phyloP scores from a whole-genome alignment of 2,888 invertebrate species.

The Choristoneura rosaceana region DNA sequence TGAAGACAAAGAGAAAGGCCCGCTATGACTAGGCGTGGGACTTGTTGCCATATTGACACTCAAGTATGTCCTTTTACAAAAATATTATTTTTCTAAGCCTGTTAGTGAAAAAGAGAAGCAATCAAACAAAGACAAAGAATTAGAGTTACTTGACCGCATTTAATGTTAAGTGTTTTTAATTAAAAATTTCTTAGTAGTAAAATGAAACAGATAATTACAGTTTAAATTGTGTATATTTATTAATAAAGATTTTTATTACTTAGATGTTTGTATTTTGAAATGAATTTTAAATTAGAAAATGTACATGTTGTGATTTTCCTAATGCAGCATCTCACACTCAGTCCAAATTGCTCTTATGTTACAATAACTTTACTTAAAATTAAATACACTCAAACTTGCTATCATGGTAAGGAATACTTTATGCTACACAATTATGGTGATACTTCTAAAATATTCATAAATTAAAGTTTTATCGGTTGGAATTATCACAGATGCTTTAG shows the following conservation, averaged over 20 bases:
- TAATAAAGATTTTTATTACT: conserved; percentile 22
- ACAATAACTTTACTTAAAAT: conserved; percentile 34
- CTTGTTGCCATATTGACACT: conserved; percentile 59
- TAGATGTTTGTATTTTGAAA: conserved; percentile 32
- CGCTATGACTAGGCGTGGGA: conserved; percentile 74
- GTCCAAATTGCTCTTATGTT: conserved; percentile 33
- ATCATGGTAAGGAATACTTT: conserved; percentile 65
- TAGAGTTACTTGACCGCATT: conserved; percentile 30
- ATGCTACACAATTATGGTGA: conserved; percentile 53
- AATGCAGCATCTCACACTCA: conserved; percentile 63
- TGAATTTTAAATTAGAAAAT: conserved; percentile 38
- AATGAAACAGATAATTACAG: conserved; percentile 9
- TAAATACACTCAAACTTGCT: conserved; percentile 45
- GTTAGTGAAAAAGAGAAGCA: conserved; percentile 41
- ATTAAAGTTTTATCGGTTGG: conserved; percentile 80
- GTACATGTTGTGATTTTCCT: conserved; percentile 47
- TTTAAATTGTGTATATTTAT: conserved; percentile 25
- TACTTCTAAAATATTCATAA: conserved; percentile 73
- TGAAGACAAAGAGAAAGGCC: conserved; percentile 60
- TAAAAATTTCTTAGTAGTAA: conserved; percentile 7
- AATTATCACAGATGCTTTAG: conserved; percentile 84
- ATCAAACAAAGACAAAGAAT: conserved; percentile 32
- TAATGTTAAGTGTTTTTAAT: conserved; percentile 7
- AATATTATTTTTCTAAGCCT: conserved; percentile 57
- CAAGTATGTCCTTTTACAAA: conserved; percentile 67